phyloP scores from a whole-genome alignment of 2,113 vertebrate genomes.

The Galemys pyrenaicus region DNA sequence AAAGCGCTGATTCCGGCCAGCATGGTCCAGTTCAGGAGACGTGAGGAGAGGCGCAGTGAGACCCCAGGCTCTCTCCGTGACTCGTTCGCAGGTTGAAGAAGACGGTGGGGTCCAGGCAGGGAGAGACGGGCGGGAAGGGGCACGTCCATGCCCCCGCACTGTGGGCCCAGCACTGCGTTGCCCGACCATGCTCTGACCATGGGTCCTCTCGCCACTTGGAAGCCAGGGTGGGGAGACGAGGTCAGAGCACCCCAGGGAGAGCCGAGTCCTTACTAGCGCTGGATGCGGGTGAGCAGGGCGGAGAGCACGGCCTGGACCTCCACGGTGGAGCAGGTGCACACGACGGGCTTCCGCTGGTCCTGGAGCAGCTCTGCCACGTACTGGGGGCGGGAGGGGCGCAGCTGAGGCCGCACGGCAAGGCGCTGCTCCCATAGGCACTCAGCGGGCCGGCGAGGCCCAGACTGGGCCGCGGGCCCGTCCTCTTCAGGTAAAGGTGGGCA shows the following conservation, averaged over 20 bases:
- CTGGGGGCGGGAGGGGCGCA: slow-evolving; percentile 72
- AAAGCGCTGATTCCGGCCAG: not conserved
- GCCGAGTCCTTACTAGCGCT: slow-evolving; percentile 91
- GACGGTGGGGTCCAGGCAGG: not conserved
- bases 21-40: not conserved
- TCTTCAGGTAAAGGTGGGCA: not conserved
- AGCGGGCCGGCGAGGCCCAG: not conserved
- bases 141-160: not conserved
- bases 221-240: not conserved
- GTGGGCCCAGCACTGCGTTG: not conserved
- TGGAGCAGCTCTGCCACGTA: slow-evolving; percentile 92
- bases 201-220: not conserved
- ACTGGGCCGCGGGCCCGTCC: not conserved
- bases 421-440: fast-evolving
- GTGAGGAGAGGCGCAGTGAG: not conserved
- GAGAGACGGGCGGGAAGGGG: not conserved
- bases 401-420: not conserved
- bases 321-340: slow-evolving; percentile 91
- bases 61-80: not conserved
- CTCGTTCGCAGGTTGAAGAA: too few species aligned
- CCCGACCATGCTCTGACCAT: too few species aligned
- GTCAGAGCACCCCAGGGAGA: not conserved
- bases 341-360: slow-evolving; percentile 91
- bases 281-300: slow-evolving; percentile 92
- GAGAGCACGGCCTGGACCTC: slow-evolving; percentile 94